Evolutionary conservation across 2,888 invertebrate species (phyloP).

Genomic region (Limnephilus auricula): DNA sequence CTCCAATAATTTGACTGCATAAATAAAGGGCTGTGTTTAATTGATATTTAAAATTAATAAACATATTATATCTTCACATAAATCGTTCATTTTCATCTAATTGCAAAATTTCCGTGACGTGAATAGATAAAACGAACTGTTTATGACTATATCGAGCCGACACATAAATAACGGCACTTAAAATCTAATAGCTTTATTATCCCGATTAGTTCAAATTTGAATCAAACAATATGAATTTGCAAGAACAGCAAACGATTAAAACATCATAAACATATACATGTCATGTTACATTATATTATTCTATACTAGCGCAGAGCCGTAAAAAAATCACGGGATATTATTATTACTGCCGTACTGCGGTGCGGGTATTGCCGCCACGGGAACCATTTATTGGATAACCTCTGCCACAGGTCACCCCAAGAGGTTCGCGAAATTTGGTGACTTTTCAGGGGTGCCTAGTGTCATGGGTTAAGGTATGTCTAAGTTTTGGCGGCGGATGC

Average conservation of each 20-base stretch:
- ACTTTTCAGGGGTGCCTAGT: too few relatives aligned
- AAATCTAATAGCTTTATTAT: neutral
- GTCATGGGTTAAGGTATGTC: too few relatives aligned
- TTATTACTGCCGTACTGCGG: too few relatives aligned
- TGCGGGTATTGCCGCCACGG: too few relatives aligned
- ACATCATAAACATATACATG: neutral
- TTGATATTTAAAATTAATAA: neutral
- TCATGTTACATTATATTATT: neutral
- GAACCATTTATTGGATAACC: too few relatives aligned
- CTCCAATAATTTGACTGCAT: neutral
- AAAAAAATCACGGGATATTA: too few relatives aligned
- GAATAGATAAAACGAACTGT: neutral
- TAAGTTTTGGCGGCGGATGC: too few relatives aligned
- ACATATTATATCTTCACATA: neutral
- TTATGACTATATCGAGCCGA: neutral
- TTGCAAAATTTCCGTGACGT: neutral
- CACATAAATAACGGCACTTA: neutral
- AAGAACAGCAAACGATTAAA: neutral
- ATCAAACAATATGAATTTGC: neutral
- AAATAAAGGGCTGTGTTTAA: neutral
- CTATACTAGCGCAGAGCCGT: too few relatives aligned
- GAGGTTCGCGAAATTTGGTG: too few relatives aligned
- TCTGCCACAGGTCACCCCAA: too few relatives aligned
- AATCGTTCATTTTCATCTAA: neutral
- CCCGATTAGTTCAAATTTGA: neutral